These are phyloP conservation scores for Cichladusa arquata DNA, from an alignment of 2,113 vertebrate genomes.

Conservation along the genomic window DNA sequence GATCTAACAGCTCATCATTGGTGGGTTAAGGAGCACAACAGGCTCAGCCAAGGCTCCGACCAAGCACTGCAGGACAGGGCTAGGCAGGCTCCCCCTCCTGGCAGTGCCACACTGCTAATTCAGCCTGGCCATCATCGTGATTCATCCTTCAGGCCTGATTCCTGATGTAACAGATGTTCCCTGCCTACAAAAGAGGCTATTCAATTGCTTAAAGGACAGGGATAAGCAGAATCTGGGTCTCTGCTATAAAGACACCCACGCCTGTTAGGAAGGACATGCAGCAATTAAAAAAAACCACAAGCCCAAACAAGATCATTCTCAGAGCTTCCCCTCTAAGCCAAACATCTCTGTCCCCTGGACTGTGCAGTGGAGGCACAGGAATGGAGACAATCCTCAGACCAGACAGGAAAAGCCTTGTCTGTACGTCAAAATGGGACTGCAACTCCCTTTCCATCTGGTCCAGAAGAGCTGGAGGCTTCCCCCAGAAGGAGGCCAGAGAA, in stretches of 20 bases:
- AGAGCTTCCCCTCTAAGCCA: background rate
- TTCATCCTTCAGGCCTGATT: background rate
- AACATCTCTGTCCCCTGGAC: background rate
- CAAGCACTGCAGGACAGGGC: accelerated
- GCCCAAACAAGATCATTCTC: background rate
- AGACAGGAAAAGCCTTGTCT: background rate
- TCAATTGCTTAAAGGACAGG: background rate
- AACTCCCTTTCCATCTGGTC: slow-evolving; percentile 32
- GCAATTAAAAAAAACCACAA: background rate
- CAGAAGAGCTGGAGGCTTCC: background rate
- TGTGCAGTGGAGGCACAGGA: background rate
- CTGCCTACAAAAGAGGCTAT: background rate
- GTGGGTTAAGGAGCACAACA: background rate
- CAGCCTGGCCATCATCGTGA: background rate
- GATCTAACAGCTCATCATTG: background rate
- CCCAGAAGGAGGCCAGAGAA: background rate
- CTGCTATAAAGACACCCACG: background rate
- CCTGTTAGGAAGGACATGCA: background rate
- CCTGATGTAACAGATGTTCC: background rate
- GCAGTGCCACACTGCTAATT: background rate
- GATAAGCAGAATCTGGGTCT: background rate
- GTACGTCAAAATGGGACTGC: background rate
- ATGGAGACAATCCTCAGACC: background rate
- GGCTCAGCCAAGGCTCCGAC: background rate
- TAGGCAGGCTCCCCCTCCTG: background rate